A percentile compares a stretch with the other conserved stretches of the same genome.
Conservation (phyloP, 2,888 invertebrate species). For the Ochropleura leucogaster region DNA sequence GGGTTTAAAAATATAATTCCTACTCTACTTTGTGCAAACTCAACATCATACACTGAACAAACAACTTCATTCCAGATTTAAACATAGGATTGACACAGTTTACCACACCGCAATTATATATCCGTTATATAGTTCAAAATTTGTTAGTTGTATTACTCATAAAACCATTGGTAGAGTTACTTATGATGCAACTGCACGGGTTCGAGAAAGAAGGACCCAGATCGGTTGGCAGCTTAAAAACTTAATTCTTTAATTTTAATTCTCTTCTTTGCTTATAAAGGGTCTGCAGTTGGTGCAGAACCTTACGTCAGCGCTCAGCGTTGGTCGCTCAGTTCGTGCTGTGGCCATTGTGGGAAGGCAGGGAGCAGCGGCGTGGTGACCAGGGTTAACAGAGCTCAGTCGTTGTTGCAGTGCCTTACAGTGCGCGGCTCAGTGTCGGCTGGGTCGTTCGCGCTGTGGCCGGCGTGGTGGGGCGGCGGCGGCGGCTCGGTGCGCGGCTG, state of each 20-base stretch:
- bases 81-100: not conserved
- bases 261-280: no score
- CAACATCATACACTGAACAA: not conserved
- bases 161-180: not conserved
- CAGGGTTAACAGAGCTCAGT: not conserved
- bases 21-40: constrained; percentile 20
- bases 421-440: constrained; percentile 64
- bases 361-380: no score
- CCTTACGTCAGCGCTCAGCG: no score
- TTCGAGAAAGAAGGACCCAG: not conserved
- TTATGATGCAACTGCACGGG: not conserved
- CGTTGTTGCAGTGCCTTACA: constrained; percentile 60
- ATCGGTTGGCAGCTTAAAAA: not conserved
- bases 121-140: no score
- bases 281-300: no score
- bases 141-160: not conserved
- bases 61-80: not conserved
- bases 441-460: constrained; percentile 73
- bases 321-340: no score
- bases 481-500: constrained; percentile 71
- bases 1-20: no score
- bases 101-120: not conserved
- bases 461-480: constrained; percentile 79
- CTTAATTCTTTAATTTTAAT: not conserved
- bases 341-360: no score